Percentiles rank a stretch among this genome's conserved stretches.
Conservation (phyloP, 2,888 invertebrate genomes). For the Pterostichus madidus region DNA sequence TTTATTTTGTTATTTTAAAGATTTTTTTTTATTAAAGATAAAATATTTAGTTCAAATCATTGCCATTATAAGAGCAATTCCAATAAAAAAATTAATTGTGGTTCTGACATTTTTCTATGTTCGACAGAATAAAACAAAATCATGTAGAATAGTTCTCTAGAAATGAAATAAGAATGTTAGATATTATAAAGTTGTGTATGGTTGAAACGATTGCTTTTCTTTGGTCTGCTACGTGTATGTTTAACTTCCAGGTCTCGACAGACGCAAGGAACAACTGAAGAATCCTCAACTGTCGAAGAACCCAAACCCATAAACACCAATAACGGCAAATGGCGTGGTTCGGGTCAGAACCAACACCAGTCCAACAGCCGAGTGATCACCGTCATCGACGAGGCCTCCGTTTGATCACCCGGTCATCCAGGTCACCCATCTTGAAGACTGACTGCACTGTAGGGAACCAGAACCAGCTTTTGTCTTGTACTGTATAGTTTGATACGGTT, state of each 20-base stretch:
- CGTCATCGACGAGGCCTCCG: slow-evolving; percentile 88
- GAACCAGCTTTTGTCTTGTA: slow-evolving; percentile 28
- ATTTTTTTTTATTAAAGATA: too few species aligned
- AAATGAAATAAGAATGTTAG: too few species aligned
- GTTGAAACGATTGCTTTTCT: too few species aligned
- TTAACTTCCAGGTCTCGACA: slow-evolving; percentile 50
- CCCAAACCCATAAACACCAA: slow-evolving; percentile 23
- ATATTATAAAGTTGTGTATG: too few species aligned
- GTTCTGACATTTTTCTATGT: too few species aligned
- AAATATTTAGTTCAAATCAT: too few species aligned
- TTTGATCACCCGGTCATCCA: slow-evolving; percentile 73
- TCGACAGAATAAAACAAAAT: too few species aligned
- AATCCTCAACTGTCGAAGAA: slow-evolving; percentile 48
- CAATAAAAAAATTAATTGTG: too few species aligned
- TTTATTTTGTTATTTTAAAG: too few species aligned
- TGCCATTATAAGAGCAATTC: too few species aligned
- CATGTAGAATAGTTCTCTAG: too few species aligned
- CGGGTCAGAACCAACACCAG: slow-evolving; percentile 25
- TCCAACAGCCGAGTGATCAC: slow-evolving; percentile 82
- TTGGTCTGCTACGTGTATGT: not conserved
- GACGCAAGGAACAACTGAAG: slow-evolving; percentile 53
- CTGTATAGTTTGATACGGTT: slow-evolving; percentile 35
- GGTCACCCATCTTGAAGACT: slow-evolving; percentile 38
- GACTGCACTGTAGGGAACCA: slow-evolving; percentile 35
- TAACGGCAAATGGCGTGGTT: slow-evolving; percentile 61